Conservation (phyloP, 2,888 invertebrate genomes). For the Gonocerus acuteangulatus region DNA sequence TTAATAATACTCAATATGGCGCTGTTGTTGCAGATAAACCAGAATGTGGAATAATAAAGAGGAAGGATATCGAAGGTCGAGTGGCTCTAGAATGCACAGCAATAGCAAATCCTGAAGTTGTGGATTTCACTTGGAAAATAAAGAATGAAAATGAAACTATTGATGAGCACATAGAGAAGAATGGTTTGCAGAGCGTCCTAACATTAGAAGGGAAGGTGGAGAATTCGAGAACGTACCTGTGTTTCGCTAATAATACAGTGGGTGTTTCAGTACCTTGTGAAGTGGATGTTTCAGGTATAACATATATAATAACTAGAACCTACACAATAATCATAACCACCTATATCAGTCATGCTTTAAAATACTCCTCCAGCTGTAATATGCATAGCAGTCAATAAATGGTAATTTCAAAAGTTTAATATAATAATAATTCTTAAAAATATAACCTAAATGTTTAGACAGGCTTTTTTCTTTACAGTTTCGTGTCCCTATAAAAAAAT, state of each 20-base stretch:
- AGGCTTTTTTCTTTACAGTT: too few relatives aligned
- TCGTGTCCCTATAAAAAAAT: too few relatives aligned
- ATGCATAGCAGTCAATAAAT: too few relatives aligned
- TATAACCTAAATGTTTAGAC: too few relatives aligned
- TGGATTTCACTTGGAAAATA: slow-evolving; percentile 74
- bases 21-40: slow-evolving; percentile 62
- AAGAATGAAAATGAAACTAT: slow-evolving; percentile 76
- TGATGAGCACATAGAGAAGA: slow-evolving; percentile 48
- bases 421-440: too few relatives aligned
- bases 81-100: slow-evolving; percentile 74
- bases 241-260: slow-evolving; percentile 76
- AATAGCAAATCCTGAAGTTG: slow-evolving; percentile 68
- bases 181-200: slow-evolving; percentile 53
- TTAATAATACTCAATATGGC: too few relatives aligned
- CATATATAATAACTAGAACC: too few relatives aligned
- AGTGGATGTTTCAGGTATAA: slow-evolving; percentile 49
- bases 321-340: too few relatives aligned
- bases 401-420: too few relatives aligned
- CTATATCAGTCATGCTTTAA: too few relatives aligned
- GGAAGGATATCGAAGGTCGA: slow-evolving; percentile 62
- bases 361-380: too few relatives aligned
- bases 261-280: slow-evolving; percentile 55
- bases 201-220: slow-evolving; percentile 55
- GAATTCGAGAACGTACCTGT: slow-evolving; percentile 69
- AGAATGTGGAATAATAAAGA: slow-evolving; percentile 70